A percentile compares a stretch with the other conserved stretches of the same genome.
phyloP scores from a whole-genome alignment of 1,140 invertebrate genomes.

The Drosophila dunni region DNA sequence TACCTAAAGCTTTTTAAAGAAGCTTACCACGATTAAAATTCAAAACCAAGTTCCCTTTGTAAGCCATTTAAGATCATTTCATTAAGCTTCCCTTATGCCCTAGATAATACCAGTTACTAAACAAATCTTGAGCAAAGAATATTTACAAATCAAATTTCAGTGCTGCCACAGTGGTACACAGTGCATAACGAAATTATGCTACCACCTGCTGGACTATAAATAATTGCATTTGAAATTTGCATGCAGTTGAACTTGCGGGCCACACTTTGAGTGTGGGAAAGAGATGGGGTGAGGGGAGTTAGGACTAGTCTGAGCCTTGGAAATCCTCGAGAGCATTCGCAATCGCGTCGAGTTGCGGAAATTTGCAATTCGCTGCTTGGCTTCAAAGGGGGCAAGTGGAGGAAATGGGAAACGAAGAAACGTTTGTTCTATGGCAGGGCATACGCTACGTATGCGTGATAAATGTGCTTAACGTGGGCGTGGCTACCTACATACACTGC shows the following conservation, averaged over 20 bases:
- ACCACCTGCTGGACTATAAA: constrained; percentile 47
- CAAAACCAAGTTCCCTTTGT: neutral
- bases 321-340: constrained; percentile 31
- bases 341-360: constrained; percentile 63
- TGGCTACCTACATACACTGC: constrained; percentile 13
- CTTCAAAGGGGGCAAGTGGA: constrained; percentile 22
- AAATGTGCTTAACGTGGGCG: constrained; percentile 63
- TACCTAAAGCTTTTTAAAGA: neutral
- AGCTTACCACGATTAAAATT: neutral
- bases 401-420: neutral
- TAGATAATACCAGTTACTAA: neutral
- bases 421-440: constrained; percentile 41
- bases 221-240: constrained; percentile 60
- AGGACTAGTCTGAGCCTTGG: constrained; percentile 45
- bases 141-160: neutral
- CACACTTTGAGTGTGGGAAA: neutral
- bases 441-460: constrained; percentile 77
- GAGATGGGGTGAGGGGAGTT: neutral
- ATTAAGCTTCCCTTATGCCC: neutral
- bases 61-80: neutral
- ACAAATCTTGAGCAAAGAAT: constrained; percentile 1
- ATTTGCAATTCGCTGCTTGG: constrained; percentile 69
- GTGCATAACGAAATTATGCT: constrained; percentile 39
- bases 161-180: constrained; percentile 18
- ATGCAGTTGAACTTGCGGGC: constrained; percentile 33